Evolutionary conservation across 2,797 vertebrate species (phyloP).

Genomic region (Rhinichthys osculus): DNA sequence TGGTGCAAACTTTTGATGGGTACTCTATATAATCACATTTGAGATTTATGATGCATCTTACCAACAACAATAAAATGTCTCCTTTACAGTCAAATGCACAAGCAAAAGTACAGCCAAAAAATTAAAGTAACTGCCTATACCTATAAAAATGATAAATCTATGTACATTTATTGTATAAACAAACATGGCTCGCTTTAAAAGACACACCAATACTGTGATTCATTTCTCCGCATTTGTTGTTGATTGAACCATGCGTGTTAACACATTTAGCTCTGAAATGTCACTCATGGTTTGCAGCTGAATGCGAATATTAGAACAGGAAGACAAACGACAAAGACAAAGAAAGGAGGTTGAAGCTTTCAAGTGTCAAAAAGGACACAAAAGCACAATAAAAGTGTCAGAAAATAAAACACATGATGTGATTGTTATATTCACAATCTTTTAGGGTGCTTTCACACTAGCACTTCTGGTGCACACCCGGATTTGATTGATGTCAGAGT

Average conservation of each 20-base stretch:
- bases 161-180: conserved; percentile 10
- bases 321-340: conserved; percentile 13
- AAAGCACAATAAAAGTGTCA: not conserved
- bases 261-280: conserved; percentile 38
- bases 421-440: not conserved
- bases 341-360: not conserved
- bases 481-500: not conserved
- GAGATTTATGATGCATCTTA: not conserved
- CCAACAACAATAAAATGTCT: not conserved
- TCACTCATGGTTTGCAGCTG: conserved; percentile 36
- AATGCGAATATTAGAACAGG: conserved; percentile 3
- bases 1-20: not conserved
- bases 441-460: not conserved
- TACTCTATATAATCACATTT: not conserved
- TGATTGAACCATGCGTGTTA: conserved; percentile 11
- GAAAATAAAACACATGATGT: not conserved
- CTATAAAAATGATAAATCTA: not conserved
- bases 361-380: not conserved
- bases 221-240: conserved; percentile 28
- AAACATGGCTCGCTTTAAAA: not conserved
- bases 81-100: not conserved
- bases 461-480: not conserved
- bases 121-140: not conserved
- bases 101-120: too few relatives aligned
- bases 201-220: conserved; percentile 14